Evolutionary conservation across 2,113 vertebrate genomes (phyloP), one percentile per base, ranked within the genome.

Genomic region (Nettapus auritus): DNA sequence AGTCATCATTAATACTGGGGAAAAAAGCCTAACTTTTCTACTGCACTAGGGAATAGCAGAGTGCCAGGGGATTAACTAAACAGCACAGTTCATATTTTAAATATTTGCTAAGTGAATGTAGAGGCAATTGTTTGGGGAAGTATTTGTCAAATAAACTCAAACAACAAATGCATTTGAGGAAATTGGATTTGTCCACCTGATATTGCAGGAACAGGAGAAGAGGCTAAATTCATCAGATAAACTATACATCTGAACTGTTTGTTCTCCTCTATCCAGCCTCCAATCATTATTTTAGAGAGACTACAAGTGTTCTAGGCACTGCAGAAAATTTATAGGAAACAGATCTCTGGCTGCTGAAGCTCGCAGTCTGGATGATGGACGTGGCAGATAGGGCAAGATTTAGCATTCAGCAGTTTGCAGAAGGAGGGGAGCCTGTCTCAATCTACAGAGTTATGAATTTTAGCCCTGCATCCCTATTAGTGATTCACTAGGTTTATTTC

Each of bases 141-240:
- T 94, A 88, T 97, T 97, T 96, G 93, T 95, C 95, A 95, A 94
- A 95, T 94, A 92, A 96, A 88, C 86, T 95, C 88, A 75, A 96
- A 89, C 84, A 96, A 96, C 91, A 96, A 96, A 97, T 92, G 93
- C 84, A 69, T 92, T 96, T 92, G 87, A 82, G 91, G 87, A 96
- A 95, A 96, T 97, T 95, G 94, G 94, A 95, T 95, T 96, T 97
- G 96, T 95, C 91, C 94, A 97, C 91, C 91, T 92, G 94, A 95
- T 95, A 93, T 31, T 92, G 78, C 78, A 67, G 70, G n/a, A 93
- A 82, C 57, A 74, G 71, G 76, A 80, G 82, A 88, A 69, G 78
- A 94, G 78, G 63, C 91, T 95, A 89, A 97, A 95, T 95, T 94
- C 78, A 94, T 96, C 95, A 95, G 94, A 95, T 95, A 95, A 96